Percentiles rank a stretch among this genome's conserved stretches.
These are phyloP conservation scores for Drosophila quasianomalipes DNA, from an alignment of 2,888 invertebrate genomes.

Conservation along the genomic window DNA sequence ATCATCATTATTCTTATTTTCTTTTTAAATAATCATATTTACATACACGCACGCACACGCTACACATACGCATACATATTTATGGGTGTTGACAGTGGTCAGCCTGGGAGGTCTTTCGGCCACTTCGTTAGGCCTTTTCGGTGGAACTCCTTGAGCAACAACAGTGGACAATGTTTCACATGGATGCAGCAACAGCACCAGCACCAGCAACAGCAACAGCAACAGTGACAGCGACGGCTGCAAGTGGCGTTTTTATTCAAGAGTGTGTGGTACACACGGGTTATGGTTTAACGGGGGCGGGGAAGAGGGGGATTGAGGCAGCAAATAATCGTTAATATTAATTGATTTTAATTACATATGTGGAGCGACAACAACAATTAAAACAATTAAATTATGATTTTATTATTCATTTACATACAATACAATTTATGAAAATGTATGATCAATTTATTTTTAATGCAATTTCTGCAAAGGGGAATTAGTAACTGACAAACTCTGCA, in stretches of 20 bases:
- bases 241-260: constrained; percentile 18
- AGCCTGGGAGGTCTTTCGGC: constrained; percentile 70
- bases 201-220: constrained; percentile 40
- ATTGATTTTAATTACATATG: neutral
- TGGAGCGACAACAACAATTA: neutral
- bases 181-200: constrained; percentile 30
- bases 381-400: neutral
- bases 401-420: neutral
- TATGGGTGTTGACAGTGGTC: constrained; percentile 23
- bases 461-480: neutral
- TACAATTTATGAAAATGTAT: neutral
- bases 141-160: constrained; percentile 65
- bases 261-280: neutral
- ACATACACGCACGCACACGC: constrained; percentile 36
- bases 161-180: constrained; percentile 69
- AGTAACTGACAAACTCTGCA: too few relatives aligned
- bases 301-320: neutral
- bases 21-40: constrained; percentile 76
- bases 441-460: neutral
- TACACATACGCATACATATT: constrained; percentile 1
- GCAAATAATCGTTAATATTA: neutral
- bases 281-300: neutral
- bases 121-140: constrained; percentile 73
- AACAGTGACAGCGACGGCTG: constrained; percentile 39
- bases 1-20: constrained; percentile 83